Conservation (phyloP, 2,113 vertebrate genomes). For the Coracopsis vasa region DNA sequence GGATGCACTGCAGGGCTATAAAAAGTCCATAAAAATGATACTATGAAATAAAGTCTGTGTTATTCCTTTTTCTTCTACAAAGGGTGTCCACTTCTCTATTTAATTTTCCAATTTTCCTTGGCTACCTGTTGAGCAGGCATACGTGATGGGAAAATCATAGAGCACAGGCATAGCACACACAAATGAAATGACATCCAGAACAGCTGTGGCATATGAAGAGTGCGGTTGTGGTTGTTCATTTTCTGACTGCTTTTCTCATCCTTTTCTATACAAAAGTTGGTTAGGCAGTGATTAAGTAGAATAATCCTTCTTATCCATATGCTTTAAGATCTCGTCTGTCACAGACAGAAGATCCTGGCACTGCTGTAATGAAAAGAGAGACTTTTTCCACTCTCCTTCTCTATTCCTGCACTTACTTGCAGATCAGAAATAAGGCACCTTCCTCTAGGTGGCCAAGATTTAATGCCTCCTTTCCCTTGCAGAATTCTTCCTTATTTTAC, state of each 20-base stretch:
- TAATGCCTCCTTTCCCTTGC: background rate
- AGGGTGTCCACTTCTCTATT: background rate
- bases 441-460: background rate
- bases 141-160: background rate
- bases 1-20: background rate
- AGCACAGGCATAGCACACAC: background rate
- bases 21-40: background rate
- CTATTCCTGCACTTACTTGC: background rate
- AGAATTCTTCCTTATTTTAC: background rate
- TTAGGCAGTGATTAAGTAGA: background rate
- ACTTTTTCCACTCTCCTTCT: background rate
- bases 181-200: background rate
- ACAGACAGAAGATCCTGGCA: background rate
- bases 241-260: conserved; percentile 2
- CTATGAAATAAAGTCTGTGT: background rate
- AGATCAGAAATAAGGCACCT: background rate
- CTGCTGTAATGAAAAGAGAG: background rate
- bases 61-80: background rate
- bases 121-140: background rate
- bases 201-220: background rate
- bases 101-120: background rate
- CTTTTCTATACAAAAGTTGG: background rate
- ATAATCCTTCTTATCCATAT: background rate
- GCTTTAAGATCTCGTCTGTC: background rate
- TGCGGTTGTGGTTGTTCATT: background rate